Evolutionary conservation across 2,888 invertebrate species (phyloP).

Genomic region (Drosophila vallismaia): DNA sequence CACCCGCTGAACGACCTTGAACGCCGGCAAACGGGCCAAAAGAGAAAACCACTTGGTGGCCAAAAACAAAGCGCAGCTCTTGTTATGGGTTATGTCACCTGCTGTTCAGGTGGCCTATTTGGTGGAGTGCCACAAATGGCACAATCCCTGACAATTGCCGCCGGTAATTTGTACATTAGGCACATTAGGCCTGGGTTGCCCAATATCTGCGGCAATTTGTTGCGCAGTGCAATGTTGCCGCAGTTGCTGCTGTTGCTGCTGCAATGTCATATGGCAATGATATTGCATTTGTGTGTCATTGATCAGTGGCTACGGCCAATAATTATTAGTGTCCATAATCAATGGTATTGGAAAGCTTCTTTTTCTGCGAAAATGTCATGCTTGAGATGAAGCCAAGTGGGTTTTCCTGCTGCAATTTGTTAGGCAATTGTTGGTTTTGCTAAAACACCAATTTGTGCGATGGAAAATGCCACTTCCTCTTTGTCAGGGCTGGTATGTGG

Average conservation of each 20-base stretch:
- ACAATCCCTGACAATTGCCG: slow-evolving; percentile 53
- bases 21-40: slow-evolving; percentile 29
- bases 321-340: slow-evolving; percentile 18
- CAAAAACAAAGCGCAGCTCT: slow-evolving; percentile 19
- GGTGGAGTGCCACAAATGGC: slow-evolving; percentile 69
- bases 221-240: slow-evolving; percentile 47
- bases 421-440: slow-evolving; percentile 64
- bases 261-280: slow-evolving; percentile 30
- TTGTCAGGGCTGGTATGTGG: slow-evolving; percentile 1
- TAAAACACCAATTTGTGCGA: slow-evolving; percentile 57
- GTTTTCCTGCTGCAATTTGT: slow-evolving; percentile 74
- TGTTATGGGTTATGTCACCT: slow-evolving; percentile 53
- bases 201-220: slow-evolving; percentile 39
- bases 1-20: slow-evolving; percentile 49
- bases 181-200: slow-evolving; percentile 62
- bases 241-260: slow-evolving; percentile 3
- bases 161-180: slow-evolving; percentile 74
- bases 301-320: slow-evolving; percentile 14
- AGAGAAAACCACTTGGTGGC: slow-evolving; percentile 15
- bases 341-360: slow-evolving; percentile 14
- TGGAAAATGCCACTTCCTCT: slow-evolving; percentile 49
- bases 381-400: slow-evolving; percentile 57
- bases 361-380: slow-evolving; percentile 52
- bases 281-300: slow-evolving; percentile 42
- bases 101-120: slow-evolving; percentile 58